A percentile compares a stretch with the other conserved stretches of the same genome.
Evolutionary conservation across 2,113 vertebrate species (phyloP).

Genomic region (Pavo muticus): DNA sequence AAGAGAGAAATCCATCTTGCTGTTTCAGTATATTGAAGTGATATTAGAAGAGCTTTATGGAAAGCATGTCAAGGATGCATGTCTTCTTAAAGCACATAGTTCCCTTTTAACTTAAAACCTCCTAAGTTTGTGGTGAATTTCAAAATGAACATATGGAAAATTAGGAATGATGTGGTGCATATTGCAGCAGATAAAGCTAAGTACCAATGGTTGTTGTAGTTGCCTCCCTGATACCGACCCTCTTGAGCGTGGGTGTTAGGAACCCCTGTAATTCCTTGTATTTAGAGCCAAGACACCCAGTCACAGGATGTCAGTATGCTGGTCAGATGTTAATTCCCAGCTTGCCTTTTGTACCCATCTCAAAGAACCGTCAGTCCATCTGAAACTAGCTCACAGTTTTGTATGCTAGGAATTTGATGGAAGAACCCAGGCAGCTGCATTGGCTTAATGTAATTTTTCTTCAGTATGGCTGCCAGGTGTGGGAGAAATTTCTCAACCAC

Average conservation of each 20-base stretch:
- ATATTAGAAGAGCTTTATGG: background rate
- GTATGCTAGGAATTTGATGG: background rate
- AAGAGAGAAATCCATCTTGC: background rate
- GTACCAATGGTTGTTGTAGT: background rate
- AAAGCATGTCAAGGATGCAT: background rate
- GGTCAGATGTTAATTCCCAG: background rate
- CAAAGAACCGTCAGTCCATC: background rate
- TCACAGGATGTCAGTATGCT: background rate
- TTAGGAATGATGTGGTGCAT: background rate
- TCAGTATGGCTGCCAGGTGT: background rate
- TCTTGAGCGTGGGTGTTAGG: background rate
- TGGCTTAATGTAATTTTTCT: background rate
- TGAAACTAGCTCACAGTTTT: background rate
- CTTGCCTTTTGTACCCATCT: background rate
- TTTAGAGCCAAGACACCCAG: background rate
- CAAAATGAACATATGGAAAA: background rate
- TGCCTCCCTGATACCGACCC: background rate
- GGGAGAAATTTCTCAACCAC: background rate
- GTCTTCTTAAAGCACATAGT: background rate
- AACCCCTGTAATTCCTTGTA: accelerated
- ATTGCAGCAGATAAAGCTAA: background rate
- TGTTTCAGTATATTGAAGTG: background rate
- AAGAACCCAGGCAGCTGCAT: background rate
- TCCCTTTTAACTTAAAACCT: background rate
- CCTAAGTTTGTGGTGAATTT: background rate